Base-by-base conservation (phyloP, 2,797 vertebrate genomes). In the Oophaga sylvatica region DNA sequence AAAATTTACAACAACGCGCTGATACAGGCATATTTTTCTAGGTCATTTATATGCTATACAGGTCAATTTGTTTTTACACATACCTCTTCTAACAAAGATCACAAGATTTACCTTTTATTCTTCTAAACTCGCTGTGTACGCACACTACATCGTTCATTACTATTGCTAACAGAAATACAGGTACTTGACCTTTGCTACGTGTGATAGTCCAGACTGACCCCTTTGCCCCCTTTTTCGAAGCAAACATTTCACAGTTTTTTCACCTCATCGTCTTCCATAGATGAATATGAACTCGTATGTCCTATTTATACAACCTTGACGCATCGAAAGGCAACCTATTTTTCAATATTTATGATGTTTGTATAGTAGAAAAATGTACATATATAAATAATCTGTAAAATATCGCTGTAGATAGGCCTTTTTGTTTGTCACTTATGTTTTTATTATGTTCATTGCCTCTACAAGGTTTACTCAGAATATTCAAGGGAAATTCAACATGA, bases 321-420 rank as follows among this genome's bases (percentile, higher is more conserved):
- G 96, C 95, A 96, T 96, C 96, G 95, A 95, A 97, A 96, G 96
- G 97, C 97, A 95, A 97, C 95, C 95, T 98, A 97, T 99, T 99
- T 99, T 99, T 97, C 96, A 97, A 96, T 98, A 98, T 99, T 98
- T 98, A 98, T 98, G 93, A 92, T 94, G 41, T 83, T 83, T 89
- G 85, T 89, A 88, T 76, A 88, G 95, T 94, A 79, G 93, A 90
- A 95, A 91, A 53, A 76, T 29, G 26, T 29, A 65, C 95, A 92
- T 96, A 94, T 95, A 87, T 96, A 96, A 96, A 96, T 93, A 96
- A 95, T 94, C 92, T 94, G 94, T 92, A 94, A 95, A 92, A 84
- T 83, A 97, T 93, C 95, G 94, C 96, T 96, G 96, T 92, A 94
- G 94, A 94, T 94, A 26, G 53, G 73, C 88, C 87, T 95, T 93